These are phyloP conservation scores for Dermatophagoides farinae DNA, from an alignment of 1,140 invertebrate species.

Conservation along the genomic window DNA sequence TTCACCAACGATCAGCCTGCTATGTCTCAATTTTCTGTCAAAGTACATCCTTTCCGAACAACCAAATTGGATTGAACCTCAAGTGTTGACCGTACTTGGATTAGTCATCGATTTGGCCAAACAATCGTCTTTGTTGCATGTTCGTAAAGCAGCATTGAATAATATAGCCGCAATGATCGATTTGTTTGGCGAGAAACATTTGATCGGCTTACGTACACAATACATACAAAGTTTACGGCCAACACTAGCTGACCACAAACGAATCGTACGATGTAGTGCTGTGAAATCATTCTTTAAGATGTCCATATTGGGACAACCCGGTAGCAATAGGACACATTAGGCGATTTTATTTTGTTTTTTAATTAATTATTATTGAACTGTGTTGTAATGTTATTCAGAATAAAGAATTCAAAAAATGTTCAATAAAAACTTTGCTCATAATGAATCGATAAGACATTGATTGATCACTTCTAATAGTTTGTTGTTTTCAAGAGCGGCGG, in stretches of 20 bases:
- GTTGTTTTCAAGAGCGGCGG: slow-evolving; percentile 82
- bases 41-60: not conserved
- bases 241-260: slow-evolving; percentile 7
- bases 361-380: not conserved
- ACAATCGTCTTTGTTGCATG: not conserved
- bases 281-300: slow-evolving; percentile 3
- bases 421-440: not conserved
- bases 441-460: slow-evolving; percentile 41
- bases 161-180: not conserved
- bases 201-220: not conserved
- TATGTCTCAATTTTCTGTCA: not conserved
- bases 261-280: slow-evolving; percentile 1
- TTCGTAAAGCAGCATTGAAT: not conserved
- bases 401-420: not conserved
- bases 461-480: slow-evolving; percentile 82
- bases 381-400: not conserved
- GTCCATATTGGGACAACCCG: slow-evolving; percentile 5
- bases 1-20: not conserved
- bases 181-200: not conserved
- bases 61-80: not conserved
- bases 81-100: not conserved
- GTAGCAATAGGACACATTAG: not conserved
- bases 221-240: not conserved
- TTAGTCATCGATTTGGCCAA: not conserved
- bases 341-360: not conserved